Evolutionary conservation across 2,888 invertebrate genomes (phyloP), one percentile per base, ranked within the genome.

Genomic region (Schrankia costaestrigalis): DNA sequence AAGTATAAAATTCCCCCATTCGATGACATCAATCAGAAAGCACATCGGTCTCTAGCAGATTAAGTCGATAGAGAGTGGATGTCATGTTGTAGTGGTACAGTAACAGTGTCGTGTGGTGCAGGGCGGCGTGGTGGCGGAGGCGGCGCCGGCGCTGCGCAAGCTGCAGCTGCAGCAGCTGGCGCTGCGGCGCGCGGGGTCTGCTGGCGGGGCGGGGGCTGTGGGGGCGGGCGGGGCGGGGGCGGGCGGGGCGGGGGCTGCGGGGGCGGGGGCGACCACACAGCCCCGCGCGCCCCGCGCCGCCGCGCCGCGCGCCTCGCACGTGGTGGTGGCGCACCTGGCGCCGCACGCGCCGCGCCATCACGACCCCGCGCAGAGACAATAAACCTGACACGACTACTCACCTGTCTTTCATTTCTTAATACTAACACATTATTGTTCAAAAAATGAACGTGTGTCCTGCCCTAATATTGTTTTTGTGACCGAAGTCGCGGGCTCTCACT

Each of bases 41-140:
- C n/a, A n/a, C n/a, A n/a, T n/a, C n/a, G n/a, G n/a, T n/a, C n/a
- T n/a, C n/a, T n/a, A n/a, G n/a, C n/a, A n/a, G n/a, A n/a, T n/a
- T n/a, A n/a, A n/a, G n/a, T n/a, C n/a, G n/a, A n/a, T n/a, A n/a
- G n/a, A n/a, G n/a, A n/a, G n/a, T n/a, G n/a, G n/a, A n/a, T n/a
- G n/a, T 25, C 8, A 12, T 5, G 31, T 24, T 50, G 31, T 27
- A 13, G 29, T 17, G 22, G 22, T 18, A 73, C 88, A 26, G 72
- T 89, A 11, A 76, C 82, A 1, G 90, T 91, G 47, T 85, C 91
- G 15, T 91, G 18, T 91, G 64, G 84, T 82, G 43, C 37, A 29
- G 41, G 34, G 26, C 26, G 11, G 21, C 9, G 18, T 11, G 1
- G 3, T 31, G 33, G 49, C 38, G 35, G 46, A 32, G 21, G 32